phyloP scores from a whole-genome alignment of 1,140 invertebrate species.

The Papilio machaon region DNA sequence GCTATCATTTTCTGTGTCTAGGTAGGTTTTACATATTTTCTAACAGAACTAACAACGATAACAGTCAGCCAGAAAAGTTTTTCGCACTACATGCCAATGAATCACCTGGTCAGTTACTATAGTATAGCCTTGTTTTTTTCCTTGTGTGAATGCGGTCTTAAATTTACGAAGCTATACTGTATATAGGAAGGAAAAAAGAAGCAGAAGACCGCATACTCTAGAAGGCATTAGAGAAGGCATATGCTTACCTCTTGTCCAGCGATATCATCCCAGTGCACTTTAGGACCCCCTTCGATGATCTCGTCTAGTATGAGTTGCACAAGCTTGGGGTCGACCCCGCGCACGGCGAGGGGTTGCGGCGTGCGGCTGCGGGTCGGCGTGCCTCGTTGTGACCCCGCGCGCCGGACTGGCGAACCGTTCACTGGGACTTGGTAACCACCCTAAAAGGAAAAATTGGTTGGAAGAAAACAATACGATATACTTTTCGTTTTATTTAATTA shows the following conservation, averaged over 20 bases:
- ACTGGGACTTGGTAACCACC: constrained; percentile 71
- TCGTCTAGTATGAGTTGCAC: constrained; percentile 90
- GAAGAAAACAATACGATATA: too few species aligned
- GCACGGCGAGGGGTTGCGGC: constrained; percentile 81
- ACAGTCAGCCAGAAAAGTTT: too few species aligned
- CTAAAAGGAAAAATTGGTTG: constrained; percentile 40
- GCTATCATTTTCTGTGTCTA: too few species aligned
- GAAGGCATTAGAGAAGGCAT: neutral
- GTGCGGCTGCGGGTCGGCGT: constrained; percentile 76
- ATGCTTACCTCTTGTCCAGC: constrained; percentile 89
- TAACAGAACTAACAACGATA: too few species aligned
- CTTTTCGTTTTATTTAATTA: too few species aligned
- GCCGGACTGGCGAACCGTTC: constrained; percentile 84
- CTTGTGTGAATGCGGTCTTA: too few species aligned
- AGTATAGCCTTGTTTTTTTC: too few species aligned
- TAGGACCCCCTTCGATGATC: constrained; percentile 88
- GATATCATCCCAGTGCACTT: constrained; percentile 96
- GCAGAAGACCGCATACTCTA: neutral
- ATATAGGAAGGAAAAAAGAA: too few species aligned
- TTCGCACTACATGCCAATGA: too few species aligned
- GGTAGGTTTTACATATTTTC: too few species aligned
- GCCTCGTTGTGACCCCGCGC: constrained; percentile 78
- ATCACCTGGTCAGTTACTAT: too few species aligned
- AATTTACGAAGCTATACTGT: too few species aligned
- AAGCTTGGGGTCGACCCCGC: constrained; percentile 94